Base-by-base conservation (phyloP, 2,888 invertebrate genomes). In the Polylopha cassiicola region DNA sequence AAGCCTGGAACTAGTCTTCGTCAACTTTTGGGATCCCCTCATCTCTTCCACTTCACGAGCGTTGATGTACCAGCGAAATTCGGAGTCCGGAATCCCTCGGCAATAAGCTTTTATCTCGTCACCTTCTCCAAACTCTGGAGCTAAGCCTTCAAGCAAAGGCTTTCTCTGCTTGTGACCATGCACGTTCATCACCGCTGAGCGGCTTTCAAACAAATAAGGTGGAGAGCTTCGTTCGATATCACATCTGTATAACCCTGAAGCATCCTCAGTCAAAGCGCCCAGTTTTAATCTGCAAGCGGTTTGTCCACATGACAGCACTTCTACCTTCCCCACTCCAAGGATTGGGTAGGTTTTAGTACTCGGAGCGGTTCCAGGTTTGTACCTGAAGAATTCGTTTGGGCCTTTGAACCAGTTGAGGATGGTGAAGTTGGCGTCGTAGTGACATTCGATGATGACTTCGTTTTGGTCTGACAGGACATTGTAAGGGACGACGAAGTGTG, bases 361-460 rank as follows among this genome's bases (percentile, higher is more conserved):
- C 0, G 85, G 85, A 1, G 73, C 66, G 1, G 61, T 51, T 1
- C 73, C 74, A 2, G 85, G 85, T 28, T 64, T 70, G 49, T 81
- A 84, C 21, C 82, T 63, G 61, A 84, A 82, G 64, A 85, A 84
- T 41, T 84, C 85, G 21, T 61, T 66, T 8, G 63, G 55, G 3
- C 80, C 82, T 53, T 79, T 82, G 47, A 82, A 84, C 73, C 79
- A 81, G 64, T 67, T 80, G 44, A 85, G 72, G 4, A 81, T 39
- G 0, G 85, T 82, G 53, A 84, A 82, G 52, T 84, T 78, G n/a
- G 73, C 84, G 46, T 77, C 73, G 59, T 82, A 84, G 41, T 66
- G 55, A 53, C 85, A 85, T 46, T 80, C 78, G 41, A 84, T 61
- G 39, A 74, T 75, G n/a, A 78, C 72, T 23, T 72, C 67, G 3